A percentile compares a stretch with the other conserved stretches of the same genome.
Evolutionary conservation across 2,113 vertebrate genomes (phyloP).

Genomic region (Dicaeum eximium): DNA sequence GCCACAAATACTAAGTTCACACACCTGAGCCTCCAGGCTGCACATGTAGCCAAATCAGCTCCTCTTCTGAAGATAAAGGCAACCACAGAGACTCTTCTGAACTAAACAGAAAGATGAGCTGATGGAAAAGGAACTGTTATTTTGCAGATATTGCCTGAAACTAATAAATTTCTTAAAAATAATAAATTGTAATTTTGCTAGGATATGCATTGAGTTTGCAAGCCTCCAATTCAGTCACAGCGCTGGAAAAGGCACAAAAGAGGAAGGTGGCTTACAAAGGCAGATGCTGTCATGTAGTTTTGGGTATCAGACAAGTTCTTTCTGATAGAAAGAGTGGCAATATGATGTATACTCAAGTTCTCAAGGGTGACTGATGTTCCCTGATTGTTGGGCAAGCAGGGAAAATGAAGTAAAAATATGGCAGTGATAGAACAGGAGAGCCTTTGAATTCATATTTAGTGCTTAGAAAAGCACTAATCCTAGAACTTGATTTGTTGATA

Average conservation of each 20-base stretch:
- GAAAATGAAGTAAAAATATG: neutral
- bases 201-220: neutral
- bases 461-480: neutral
- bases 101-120: neutral
- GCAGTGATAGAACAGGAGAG: neutral
- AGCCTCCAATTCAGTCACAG: neutral
- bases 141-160: neutral
- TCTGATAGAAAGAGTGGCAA: neutral
- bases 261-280: neutral
- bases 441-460: neutral
- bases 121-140: neutral
- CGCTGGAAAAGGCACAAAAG: neutral
- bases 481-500: neutral
- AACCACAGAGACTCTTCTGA: neutral
- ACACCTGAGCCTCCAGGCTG: neutral
- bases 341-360: neutral
- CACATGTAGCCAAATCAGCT: neutral
- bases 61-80: neutral
- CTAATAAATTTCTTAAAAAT: rapidly evolving
- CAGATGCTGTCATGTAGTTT: neutral
- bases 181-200: neutral
- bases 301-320: neutral
- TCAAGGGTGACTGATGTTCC: neutral
- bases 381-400: neutral
- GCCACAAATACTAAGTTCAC: neutral